Evolutionary conservation across 2,888 invertebrate genomes (phyloP).

Genomic region (Aromia moschata): DNA sequence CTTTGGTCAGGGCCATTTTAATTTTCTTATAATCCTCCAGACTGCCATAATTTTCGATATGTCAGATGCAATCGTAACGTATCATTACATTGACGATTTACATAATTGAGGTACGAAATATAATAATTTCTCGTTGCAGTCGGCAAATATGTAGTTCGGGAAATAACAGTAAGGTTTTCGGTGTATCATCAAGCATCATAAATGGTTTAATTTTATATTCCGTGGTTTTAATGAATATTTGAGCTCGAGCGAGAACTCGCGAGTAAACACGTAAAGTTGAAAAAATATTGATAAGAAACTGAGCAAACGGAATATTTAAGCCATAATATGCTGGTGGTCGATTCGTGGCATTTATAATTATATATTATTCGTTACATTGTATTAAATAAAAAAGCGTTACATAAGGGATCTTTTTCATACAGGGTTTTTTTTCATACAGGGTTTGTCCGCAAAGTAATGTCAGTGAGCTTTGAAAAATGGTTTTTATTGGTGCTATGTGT

Average conservation of each 20-base stretch:
- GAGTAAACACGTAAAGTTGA: slow-evolving; percentile 14
- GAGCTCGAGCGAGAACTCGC: slow-evolving; percentile 9
- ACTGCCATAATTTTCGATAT: slow-evolving; percentile 22
- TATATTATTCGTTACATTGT: too few species aligned
- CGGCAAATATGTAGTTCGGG: slow-evolving; percentile 11
- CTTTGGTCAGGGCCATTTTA: slow-evolving; percentile 10
- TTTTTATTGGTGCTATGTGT: too few species aligned
- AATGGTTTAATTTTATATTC: slow-evolving; percentile 17
- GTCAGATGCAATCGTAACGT: slow-evolving; percentile 5
- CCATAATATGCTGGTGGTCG: not conserved
- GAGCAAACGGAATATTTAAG: slow-evolving; percentile 2
- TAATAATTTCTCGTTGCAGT: slow-evolving; percentile 19
- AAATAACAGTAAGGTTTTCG: slow-evolving; percentile 10
- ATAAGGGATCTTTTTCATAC: too few species aligned
- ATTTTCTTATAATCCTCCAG: slow-evolving; percentile 16
- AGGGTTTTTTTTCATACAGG: too few species aligned
- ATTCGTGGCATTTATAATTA: not conserved
- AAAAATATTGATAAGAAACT: slow-evolving; percentile 11
- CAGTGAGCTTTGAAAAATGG: too few species aligned
- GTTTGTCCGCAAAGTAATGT: too few species aligned
- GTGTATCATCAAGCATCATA: slow-evolving; percentile 22
- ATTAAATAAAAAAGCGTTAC: too few species aligned
- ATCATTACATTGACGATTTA: slow-evolving; percentile 12
- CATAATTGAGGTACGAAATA: slow-evolving; percentile 22
- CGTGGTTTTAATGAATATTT: slow-evolving; percentile 15